Evolutionary conservation across 2,888 invertebrate species (phyloP).

Genomic region (Ommatoiulus sabulosus): DNA sequence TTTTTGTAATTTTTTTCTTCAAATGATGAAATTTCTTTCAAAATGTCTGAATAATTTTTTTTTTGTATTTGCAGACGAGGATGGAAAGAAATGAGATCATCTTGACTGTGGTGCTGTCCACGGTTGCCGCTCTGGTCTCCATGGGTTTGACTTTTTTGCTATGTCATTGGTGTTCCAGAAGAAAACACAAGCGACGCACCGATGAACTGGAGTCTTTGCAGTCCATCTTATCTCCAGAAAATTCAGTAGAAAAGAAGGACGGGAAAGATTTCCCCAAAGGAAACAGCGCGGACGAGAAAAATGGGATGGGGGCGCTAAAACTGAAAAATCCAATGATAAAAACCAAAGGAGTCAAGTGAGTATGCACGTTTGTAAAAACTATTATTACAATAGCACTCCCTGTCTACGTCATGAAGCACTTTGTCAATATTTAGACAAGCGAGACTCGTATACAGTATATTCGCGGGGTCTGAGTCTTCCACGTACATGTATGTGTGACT

Average conservation of each 20-base stretch:
- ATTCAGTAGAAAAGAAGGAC: constrained; percentile 57
- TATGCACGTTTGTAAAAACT: constrained; percentile 63
- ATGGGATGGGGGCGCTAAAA: constrained; percentile 68
- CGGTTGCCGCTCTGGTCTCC: constrained; percentile 60
- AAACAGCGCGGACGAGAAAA: constrained; percentile 73
- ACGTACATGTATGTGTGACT: not conserved
- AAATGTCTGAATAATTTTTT: not conserved
- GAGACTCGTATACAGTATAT: not conserved
- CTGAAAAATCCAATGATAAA: constrained; percentile 80
- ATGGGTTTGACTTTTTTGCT: constrained; percentile 69
- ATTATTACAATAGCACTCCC: not conserved
- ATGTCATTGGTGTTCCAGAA: constrained; percentile 71
- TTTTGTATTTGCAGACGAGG: constrained; percentile 57
- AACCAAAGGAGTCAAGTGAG: constrained; percentile 81
- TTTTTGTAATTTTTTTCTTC: too few relatives aligned
- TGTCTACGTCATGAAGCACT: not conserved
- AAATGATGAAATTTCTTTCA: too few relatives aligned
- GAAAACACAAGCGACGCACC: constrained; percentile 73
- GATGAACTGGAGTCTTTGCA: constrained; percentile 67
- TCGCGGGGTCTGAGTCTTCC: not conserved
- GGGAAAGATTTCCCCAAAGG: constrained; percentile 66
- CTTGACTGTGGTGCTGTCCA: constrained; percentile 60
- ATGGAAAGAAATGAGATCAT: constrained; percentile 61
- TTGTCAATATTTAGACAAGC: not conserved
- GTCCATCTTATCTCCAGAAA: constrained; percentile 60